These are phyloP conservation scores for Sycophaga agraensis DNA, from an alignment of 1,140 invertebrate genomes.

Conservation along the genomic window DNA sequence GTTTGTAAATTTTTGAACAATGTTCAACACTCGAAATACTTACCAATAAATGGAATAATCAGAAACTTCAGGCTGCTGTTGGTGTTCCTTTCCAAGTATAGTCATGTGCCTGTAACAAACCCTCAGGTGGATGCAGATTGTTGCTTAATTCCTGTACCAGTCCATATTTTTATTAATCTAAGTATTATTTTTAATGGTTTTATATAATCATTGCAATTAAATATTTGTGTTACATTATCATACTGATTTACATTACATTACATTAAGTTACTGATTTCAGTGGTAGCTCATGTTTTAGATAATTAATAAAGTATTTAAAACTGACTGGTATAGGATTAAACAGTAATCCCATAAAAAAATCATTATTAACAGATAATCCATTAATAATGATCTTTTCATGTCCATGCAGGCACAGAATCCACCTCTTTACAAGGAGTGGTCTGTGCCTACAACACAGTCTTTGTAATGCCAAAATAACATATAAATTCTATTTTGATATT, in stretches of 20 bases:
- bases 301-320: slow-evolving; percentile 15
- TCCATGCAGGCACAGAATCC: slow-evolving; percentile 63
- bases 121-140: slow-evolving; percentile 65
- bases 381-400: slow-evolving; percentile 48
- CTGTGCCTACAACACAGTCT: slow-evolving; percentile 61
- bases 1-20: not conserved
- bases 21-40: slow-evolving; percentile 39
- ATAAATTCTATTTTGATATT: slow-evolving; percentile 22
- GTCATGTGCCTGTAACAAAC: slow-evolving; percentile 68
- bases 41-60: slow-evolving; percentile 48
- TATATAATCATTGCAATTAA: too few relatives aligned
- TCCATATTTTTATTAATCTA: not conserved
- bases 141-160: slow-evolving; percentile 44
- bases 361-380: slow-evolving; percentile 1
- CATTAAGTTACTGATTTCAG: too few relatives aligned
- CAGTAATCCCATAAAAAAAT: slow-evolving; percentile 22
- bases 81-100: slow-evolving; percentile 51
- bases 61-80: slow-evolving; percentile 49
- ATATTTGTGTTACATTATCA: too few relatives aligned
- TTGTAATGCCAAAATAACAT: slow-evolving; percentile 35
- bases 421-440: slow-evolving; percentile 60
- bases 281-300: too few relatives aligned
- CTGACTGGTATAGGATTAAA: slow-evolving; percentile 15
- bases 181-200: too few relatives aligned
- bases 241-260: too few relatives aligned